A percentile compares a stretch with the other conserved stretches of the same genome.
Conservation (phyloP, 35 echinoderm and acorn worm species). For the Amphiura filiformis region DNA sequence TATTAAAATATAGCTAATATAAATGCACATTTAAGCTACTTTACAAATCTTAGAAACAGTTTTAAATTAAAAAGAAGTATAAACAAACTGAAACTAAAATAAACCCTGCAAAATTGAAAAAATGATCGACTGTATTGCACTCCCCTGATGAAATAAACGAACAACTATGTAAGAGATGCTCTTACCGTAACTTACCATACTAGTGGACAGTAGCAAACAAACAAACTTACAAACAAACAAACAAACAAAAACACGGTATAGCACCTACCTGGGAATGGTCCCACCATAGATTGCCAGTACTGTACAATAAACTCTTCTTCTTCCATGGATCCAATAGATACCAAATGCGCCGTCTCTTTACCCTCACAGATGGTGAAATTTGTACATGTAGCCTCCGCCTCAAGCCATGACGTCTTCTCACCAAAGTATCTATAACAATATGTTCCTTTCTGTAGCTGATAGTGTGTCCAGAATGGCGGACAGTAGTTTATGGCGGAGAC, state of each 20-base stretch:
- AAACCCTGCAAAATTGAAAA: no score
- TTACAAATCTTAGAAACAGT: no score
- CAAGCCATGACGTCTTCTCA: constrained; percentile 50
- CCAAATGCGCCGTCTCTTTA: constrained; percentile 75
- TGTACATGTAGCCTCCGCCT: constrained; percentile 69
- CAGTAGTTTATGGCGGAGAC: constrained; percentile 56
- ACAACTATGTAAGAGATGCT: neutral
- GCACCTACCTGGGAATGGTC: constrained; percentile 43
- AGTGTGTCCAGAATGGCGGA: constrained; percentile 85
- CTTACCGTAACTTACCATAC: neutral
- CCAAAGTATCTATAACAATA: constrained; percentile 88
- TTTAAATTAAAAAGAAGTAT: no score
- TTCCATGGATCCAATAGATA: constrained; percentile 50
- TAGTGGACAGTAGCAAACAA: neutral
- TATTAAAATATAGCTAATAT: no score
- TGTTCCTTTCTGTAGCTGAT: constrained; percentile 43
- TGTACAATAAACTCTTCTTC: constrained; percentile 73
- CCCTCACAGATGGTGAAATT: constrained; percentile 69
- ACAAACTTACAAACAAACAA: no score
- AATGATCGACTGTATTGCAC: no score
- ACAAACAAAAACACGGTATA: no score
- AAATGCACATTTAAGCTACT: no score
- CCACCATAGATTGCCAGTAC: constrained; percentile 69
- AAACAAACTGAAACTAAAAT: no score
- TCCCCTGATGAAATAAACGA: no score